Evolutionary conservation across 2,797 vertebrate species (phyloP), one percentile per base, ranked within the genome.

Genomic region (Hydrolagus colliei): DNA sequence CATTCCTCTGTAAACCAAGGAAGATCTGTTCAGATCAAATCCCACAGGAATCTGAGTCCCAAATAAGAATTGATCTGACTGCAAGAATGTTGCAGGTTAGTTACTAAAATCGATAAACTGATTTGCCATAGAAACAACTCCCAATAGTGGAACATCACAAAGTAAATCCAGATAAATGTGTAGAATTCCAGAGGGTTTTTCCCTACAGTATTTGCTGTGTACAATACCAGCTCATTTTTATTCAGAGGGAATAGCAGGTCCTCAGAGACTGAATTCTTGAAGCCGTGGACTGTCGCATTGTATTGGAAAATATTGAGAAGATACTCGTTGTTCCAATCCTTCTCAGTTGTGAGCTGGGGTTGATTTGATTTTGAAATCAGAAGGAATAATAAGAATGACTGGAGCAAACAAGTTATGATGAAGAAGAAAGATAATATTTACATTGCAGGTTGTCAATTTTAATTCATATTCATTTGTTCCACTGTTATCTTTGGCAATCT

Each of bases 191-290:
- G 6, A 52, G 41, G 41, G 6, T 52, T 52, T 52, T 52, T 52
- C 41, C 41, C 41, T 52, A 52, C 41, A 52, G 41, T 52, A 52
- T 52, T 52, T 52, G 41, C 9, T 13, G 27, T 32, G 27, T 5
- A 71, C 71, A 20, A 41, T 35, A 82, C 35, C 14, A 68, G 79
- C 32, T 84, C 9, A 71, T 41, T 84, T 84, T 84, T n/a, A 84
- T 84, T 71, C 79, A 67, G 79, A 84, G 65, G 63, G 11, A 65
- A 84, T 20, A 13, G 9, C 2, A 67, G 27, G 35, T 35, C 65
- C 79, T 41, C 2, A 16, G 62, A 84, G 79, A 35, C 32, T 41
- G 32, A 68, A 10, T 11, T 68, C 8, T 13, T 41, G 68, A 68
- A 68, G 65, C 65, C 41, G 65, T 12, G 65, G 79, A 18, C 41